Evolutionary conservation across 2,113 vertebrate genomes (phyloP), one percentile per base, ranked within the genome.

Genomic region (Edolisoma coerulescens): DNA sequence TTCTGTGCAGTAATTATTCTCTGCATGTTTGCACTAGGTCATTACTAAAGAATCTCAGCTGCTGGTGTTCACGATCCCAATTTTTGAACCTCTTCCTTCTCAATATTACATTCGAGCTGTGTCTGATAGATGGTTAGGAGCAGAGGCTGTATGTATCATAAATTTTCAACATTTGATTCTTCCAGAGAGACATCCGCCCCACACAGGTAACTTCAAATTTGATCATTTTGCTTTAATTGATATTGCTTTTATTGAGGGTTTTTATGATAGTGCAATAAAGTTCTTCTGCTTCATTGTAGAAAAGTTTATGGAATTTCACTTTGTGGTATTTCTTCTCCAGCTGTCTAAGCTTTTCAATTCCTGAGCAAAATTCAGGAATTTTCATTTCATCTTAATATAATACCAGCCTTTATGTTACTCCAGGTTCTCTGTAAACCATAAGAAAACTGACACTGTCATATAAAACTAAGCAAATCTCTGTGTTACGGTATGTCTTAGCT

Each of bases 101-200:
- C 99, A 99, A 75, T 99, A 99, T 97, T 99, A 99, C 93, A 99
- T 99, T 87, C 98, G 98, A 84, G 99, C 98, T 15, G 99, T 99
- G 77, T 99, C 99, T 0, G 99, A 99, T 97, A 98, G 99, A 89
- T 99, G 99, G 99, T 96, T 99, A 37, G 99, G 99, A 57, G 98
- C 99, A 26, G 99, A 99, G 86, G 98, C 99, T 30, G 98, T 99
- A 12, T 99, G 99, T 85, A 98, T 99, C 89, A 99, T 99, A 96
- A 99, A 99, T 98, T 99, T 99, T 95, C 99, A 99, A 87, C 99
- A 99, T 97, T 98, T 99, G 85, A 99, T 99, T 96, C 97, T 99
- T 77, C 99, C 99, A 30, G 99, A 99, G 90, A 99, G 99, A 93
- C 99, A 99, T 97, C 99, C 99, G 7, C 99, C 99, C 13, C 99